Conservation (phyloP, 2,888 invertebrate genomes). For the Copidosoma aretas region DNA sequence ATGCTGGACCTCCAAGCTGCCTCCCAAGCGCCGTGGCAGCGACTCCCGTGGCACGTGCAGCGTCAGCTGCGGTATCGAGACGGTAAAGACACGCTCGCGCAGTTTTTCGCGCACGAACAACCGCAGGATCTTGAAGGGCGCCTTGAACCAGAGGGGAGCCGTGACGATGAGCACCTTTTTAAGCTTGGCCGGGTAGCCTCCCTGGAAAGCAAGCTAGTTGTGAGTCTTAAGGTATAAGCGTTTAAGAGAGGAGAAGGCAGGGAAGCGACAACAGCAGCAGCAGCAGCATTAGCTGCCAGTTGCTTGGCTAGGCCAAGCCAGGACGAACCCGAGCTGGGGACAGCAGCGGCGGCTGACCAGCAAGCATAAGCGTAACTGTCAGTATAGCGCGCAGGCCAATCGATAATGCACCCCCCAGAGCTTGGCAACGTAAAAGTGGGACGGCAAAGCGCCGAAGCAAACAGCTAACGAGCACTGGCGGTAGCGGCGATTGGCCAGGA, state of each 20-base stretch:
- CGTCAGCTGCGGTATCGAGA: slow-evolving; percentile 87
- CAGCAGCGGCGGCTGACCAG: slow-evolving; percentile 2
- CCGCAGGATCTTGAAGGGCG: slow-evolving; percentile 93
- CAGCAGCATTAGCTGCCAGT: not conserved
- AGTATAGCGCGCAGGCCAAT: slow-evolving; percentile 11
- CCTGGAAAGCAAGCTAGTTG: slow-evolving; percentile 66
- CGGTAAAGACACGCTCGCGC: slow-evolving; percentile 93
- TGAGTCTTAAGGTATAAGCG: not conserved
- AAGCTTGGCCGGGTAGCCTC: slow-evolving; percentile 94
- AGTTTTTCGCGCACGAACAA: slow-evolving; percentile 95
- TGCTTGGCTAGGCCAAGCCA: not conserved
- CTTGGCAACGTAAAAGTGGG: slow-evolving; percentile 11
- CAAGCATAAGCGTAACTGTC: slow-evolving; percentile 1
- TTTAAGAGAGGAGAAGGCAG: not conserved
- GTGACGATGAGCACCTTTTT: slow-evolving; percentile 97
- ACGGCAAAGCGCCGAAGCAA: not conserved
- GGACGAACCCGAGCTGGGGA: not conserved
- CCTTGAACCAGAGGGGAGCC: slow-evolving; percentile 97
- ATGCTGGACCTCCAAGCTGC: slow-evolving; percentile 86
- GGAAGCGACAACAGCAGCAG: not conserved
- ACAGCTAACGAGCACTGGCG: slow-evolving; percentile 1
- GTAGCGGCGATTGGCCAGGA: slow-evolving; percentile 23
- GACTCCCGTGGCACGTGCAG: slow-evolving; percentile 89
- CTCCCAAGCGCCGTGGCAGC: slow-evolving; percentile 88
- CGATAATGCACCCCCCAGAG: slow-evolving; percentile 29